These are phyloP conservation scores for Eristalis intricaria DNA, from an alignment of 2,888 invertebrate genomes.

Conservation along the genomic window DNA sequence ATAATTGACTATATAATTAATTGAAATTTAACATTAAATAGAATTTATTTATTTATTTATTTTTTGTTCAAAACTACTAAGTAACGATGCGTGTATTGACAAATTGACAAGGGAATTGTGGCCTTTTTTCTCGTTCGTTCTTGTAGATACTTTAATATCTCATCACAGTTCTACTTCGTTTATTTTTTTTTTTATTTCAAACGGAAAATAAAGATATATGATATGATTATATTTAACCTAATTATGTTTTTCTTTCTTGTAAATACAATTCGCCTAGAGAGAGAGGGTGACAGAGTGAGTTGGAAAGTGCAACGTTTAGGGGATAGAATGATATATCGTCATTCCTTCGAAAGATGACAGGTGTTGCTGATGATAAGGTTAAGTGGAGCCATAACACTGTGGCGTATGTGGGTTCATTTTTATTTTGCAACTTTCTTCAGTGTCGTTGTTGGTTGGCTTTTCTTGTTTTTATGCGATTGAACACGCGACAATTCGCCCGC, in stretches of 20 bases:
- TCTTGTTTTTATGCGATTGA: conserved; percentile 32
- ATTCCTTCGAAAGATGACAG: conserved; percentile 36
- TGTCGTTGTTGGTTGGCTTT: not conserved
- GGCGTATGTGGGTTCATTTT: conserved; percentile 57
- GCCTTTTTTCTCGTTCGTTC: not conserved
- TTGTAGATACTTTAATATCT: conserved; percentile 26
- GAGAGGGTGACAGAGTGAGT: not conserved
- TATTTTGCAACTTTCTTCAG: not conserved
- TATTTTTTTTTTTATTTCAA: conserved; percentile 20
- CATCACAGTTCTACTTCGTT: conserved; percentile 59
- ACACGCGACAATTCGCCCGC: conserved; percentile 48
- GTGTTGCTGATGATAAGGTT: conserved; percentile 53
- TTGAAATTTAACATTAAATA: conserved; percentile 49
- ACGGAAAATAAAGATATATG: not conserved
- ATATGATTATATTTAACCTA: not conserved
- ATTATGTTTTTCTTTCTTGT: conserved; percentile 2
- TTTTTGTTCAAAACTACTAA: not conserved
- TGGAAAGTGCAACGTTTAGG: not conserved
- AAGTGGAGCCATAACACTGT: conserved; percentile 42
- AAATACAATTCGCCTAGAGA: conserved; percentile 63
- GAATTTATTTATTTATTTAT: conserved; percentile 4
- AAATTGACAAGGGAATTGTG: conserved; percentile 35
- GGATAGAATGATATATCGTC: conserved; percentile 10
- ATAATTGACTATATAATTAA: conserved; percentile 69
- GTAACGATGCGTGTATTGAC: not conserved